These are phyloP conservation scores for Drosophila pectinifera DNA, from an alignment of 1,140 invertebrate genomes.

Conservation along the genomic window DNA sequence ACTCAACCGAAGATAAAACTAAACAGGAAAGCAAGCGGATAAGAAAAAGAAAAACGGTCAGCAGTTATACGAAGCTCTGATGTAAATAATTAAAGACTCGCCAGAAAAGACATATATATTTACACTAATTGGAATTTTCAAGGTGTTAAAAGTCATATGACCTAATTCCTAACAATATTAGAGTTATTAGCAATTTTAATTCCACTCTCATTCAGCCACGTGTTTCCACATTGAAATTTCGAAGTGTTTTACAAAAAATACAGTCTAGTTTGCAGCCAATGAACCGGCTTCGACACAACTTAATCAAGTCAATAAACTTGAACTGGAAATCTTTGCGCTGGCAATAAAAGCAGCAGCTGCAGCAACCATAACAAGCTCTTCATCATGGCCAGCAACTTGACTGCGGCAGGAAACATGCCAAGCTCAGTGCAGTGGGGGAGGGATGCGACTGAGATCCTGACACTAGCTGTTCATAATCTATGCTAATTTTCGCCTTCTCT, in stretches of 20 bases:
- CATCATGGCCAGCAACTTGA: conserved; percentile 64
- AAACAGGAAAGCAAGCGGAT: too few species aligned
- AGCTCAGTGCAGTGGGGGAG: conserved; percentile 1
- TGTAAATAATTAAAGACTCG: too few species aligned
- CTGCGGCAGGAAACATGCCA: conserved; percentile 25
- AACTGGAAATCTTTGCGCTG: conserved; percentile 11
- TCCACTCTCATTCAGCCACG: neutral
- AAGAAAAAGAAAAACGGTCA: too few species aligned
- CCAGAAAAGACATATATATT: too few species aligned
- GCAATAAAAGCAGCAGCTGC: conserved; percentile 22
- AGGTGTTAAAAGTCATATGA: too few species aligned
- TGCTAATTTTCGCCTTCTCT: conserved; percentile 70
- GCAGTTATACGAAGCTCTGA: too few species aligned
- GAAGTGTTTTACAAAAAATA: neutral
- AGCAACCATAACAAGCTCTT: conserved; percentile 48
- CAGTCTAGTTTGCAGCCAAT: neutral
- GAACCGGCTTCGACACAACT: conserved; percentile 5
- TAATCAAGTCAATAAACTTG: conserved; percentile 37
- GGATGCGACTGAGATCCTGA: conserved; percentile 23
- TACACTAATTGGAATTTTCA: too few species aligned
- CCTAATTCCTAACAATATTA: too few species aligned
- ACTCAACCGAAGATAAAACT: too few species aligned
- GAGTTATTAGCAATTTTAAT: too few species aligned
- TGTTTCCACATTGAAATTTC: neutral
- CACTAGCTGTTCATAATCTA: conserved; percentile 68